Evolutionary conservation across 2,797 vertebrate genomes (phyloP).

Genomic region (Melopsittacus undulatus): DNA sequence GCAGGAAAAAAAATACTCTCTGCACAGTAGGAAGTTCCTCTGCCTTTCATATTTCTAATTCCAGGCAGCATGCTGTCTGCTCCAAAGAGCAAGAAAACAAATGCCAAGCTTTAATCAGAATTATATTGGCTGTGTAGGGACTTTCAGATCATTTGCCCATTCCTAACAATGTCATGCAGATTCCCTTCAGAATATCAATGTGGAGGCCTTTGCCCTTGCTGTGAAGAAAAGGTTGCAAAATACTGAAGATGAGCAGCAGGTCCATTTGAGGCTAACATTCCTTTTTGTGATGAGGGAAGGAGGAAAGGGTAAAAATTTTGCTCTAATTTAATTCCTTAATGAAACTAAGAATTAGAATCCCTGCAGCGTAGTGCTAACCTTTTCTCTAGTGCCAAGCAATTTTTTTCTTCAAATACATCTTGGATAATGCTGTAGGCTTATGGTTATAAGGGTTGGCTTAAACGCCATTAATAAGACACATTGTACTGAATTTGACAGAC

Average conservation of each 20-base stretch:
- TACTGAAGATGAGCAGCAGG: conserved; percentile 6
- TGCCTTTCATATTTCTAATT: conserved; percentile 72
- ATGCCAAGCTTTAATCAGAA: conserved; percentile 69
- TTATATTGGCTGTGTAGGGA: conserved; percentile 15
- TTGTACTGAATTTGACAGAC: not conserved
- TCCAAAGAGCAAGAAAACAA: conserved; percentile 68
- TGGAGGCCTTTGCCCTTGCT: conserved; percentile 37
- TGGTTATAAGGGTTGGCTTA: not conserved
- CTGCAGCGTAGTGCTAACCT: conserved; percentile 24
- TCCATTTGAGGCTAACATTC: conserved; percentile 8
- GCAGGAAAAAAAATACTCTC: conserved; percentile 6
- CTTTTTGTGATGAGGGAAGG: not conserved
- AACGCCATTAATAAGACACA: conserved; percentile 19
- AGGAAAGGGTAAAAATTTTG: conserved; percentile 38
- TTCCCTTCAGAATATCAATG: conserved; percentile 47
- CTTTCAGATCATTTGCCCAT: conserved; percentile 47
- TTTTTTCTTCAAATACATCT: conserved; percentile 24
- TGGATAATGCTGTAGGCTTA: conserved; percentile 9
- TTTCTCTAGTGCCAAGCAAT: conserved; percentile 43
- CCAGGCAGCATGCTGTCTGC: conserved; percentile 53
- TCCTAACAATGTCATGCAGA: conserved; percentile 44
- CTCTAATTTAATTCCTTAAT: conserved; percentile 71
- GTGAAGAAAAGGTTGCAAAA: conserved; percentile 41
- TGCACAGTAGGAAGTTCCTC: conserved; percentile 45
- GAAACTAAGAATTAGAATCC: conserved; percentile 69